Percentiles rank a stretch among this genome's conserved stretches.
Conservation (phyloP, 1,140 invertebrate species). For the Drosophila ercepeae region DNA sequence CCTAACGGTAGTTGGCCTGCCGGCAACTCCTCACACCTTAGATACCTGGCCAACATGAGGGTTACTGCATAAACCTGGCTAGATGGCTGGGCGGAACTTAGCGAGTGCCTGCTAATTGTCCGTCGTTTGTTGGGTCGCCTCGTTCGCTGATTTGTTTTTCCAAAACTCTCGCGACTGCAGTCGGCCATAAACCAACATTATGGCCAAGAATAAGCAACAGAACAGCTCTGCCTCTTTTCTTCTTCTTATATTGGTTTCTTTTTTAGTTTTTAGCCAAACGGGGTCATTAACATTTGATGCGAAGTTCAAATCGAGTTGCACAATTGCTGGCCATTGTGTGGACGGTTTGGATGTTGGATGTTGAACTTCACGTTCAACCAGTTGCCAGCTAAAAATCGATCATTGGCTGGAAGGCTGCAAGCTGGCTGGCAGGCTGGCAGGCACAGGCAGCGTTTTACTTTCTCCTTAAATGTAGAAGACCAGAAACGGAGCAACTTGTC, state of each 20-base stretch:
- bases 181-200: conserved; percentile 52
- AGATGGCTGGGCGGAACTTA: conserved; percentile 37
- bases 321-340: conserved; percentile 37
- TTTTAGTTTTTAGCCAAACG: conserved; percentile 38
- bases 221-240: conserved; percentile 14
- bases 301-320: conserved; percentile 69
- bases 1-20: conserved; percentile 55
- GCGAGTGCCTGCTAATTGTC: conserved; percentile 62
- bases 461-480: conserved; percentile 80
- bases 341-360: conserved; percentile 25
- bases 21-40: conserved; percentile 34
- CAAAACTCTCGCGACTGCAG: conserved; percentile 5
- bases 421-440: conserved; percentile 16
- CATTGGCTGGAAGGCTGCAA: conserved; percentile 3
- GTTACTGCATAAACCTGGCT: neutral
- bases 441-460: conserved; percentile 59
- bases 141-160: conserved; percentile 48
- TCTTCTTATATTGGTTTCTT: neutral
- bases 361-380: conserved; percentile 65
- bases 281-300: conserved; percentile 70
- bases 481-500: conserved; percentile 55
- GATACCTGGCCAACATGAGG: conserved; percentile 12
- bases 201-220: conserved; percentile 46
- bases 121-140: conserved; percentile 40
- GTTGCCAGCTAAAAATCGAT: conserved; percentile 49